A percentile compares a stretch with the other conserved stretches of the same genome.
phyloP scores from a whole-genome alignment of 2,797 vertebrate genomes.

The Hemibagrus guttatus region DNA sequence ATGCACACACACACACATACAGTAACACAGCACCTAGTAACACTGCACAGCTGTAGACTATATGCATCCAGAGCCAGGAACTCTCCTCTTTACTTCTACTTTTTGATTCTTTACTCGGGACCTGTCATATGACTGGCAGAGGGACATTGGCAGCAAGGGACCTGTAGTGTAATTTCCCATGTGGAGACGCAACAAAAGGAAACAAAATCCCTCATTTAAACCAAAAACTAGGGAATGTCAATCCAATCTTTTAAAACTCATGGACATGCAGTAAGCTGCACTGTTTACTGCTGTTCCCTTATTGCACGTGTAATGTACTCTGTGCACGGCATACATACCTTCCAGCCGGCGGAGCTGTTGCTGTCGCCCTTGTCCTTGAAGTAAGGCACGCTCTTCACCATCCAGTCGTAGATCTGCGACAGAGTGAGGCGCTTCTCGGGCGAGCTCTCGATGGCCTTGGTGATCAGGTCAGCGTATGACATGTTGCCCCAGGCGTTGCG shows the following conservation, averaged over 20 bases:
- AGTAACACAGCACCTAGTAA: not conserved
- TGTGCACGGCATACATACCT: conserved; percentile 78
- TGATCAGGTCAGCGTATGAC: conserved; percentile 97
- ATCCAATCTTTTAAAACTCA: conserved; percentile 46
- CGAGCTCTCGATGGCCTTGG: conserved; percentile 95
- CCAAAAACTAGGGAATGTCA: conserved; percentile 43
- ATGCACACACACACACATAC: conserved; percentile 12
- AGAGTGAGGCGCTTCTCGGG: conserved; percentile 92
- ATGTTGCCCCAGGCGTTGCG: conserved; percentile 97
- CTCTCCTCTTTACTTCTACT: too few relatives aligned
- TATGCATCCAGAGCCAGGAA: conserved; percentile 28
- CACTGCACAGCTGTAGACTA: not conserved
- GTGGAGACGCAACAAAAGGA: conserved; percentile 23
- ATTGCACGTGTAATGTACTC: not conserved
- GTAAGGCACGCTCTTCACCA: conserved; percentile 95
- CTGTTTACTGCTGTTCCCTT: not conserved
- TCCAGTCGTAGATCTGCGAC: conserved; percentile 98
- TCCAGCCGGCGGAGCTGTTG: conserved; percentile 97
- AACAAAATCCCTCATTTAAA: conserved; percentile 9
- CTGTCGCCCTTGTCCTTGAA: conserved; percentile 99
- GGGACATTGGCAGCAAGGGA: conserved; percentile 59
- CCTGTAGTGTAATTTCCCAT: conserved; percentile 55
- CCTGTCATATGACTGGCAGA: conserved; percentile 71
- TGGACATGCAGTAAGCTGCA: conserved; percentile 23
- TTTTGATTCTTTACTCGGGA: conserved; percentile 62